Percentiles rank a stretch among this genome's conserved stretches.
phyloP scores from a whole-genome alignment of 2,888 invertebrate genomes.

The Antitype chi region DNA sequence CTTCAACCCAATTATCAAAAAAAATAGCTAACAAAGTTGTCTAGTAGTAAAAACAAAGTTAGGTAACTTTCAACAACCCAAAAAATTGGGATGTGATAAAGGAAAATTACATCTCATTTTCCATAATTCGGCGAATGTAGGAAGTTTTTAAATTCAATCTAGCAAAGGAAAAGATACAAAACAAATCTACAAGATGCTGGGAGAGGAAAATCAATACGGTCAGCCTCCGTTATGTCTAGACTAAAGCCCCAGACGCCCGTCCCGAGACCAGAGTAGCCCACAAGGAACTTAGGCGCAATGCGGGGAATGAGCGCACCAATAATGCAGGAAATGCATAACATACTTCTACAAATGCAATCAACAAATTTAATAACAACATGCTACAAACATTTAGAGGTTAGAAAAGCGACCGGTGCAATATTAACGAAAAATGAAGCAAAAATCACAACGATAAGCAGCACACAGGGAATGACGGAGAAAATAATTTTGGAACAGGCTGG shows the following conservation, averaged over 20 bases:
- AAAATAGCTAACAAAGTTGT: background rate
- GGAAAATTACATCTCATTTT: background rate
- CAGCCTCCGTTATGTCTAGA: slow-evolving; percentile 75
- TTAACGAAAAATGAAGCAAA: slow-evolving; percentile 69
- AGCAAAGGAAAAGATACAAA: slow-evolving; percentile 19
- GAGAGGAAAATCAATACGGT: slow-evolving; percentile 74
- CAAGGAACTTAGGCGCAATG: slow-evolving; percentile 74
- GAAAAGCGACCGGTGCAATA: slow-evolving; percentile 74
- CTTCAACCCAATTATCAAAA: background rate
- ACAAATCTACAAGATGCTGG: slow-evolving; percentile 43
- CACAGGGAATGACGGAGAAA: slow-evolving; percentile 78
- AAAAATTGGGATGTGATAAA: slow-evolving; percentile 1
- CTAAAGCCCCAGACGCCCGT: slow-evolving; percentile 59
- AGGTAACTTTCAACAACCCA: background rate
- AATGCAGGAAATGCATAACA: slow-evolving; percentile 52
- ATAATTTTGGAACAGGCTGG: slow-evolving; percentile 84
- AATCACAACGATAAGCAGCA: slow-evolving; percentile 70
- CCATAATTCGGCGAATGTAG: background rate
- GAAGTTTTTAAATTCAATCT: background rate
- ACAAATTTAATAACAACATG: slow-evolving; percentile 49
- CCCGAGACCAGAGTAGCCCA: slow-evolving; percentile 49
- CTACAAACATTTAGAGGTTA: slow-evolving; percentile 79
- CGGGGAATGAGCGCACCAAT: slow-evolving; percentile 63
- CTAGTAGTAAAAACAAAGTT: background rate
- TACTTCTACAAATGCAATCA: slow-evolving; percentile 41